Evolutionary conservation across 2,113 vertebrate genomes (phyloP).

Genomic region (Circaetus gallicus): DNA sequence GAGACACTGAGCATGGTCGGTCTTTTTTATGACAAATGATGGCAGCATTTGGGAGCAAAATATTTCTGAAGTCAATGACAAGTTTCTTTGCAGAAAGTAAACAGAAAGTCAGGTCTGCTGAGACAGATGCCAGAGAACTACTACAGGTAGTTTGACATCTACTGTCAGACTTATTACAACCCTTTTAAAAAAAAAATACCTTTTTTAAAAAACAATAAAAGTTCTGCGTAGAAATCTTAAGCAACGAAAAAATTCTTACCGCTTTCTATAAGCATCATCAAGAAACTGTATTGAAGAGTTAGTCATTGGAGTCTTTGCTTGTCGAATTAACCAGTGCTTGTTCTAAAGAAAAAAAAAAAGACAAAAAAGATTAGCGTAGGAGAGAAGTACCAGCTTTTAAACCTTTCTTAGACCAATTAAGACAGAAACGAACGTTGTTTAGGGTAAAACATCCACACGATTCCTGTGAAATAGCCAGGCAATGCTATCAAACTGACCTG

Average conservation of each 20-base stretch:
- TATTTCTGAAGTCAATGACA: neutral
- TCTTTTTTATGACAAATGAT: neutral
- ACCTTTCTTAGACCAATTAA: neutral
- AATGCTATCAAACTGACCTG: neutral
- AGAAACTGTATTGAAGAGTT: conserved; percentile 92
- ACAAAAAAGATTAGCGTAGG: neutral
- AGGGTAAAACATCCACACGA: neutral
- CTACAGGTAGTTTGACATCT: neutral
- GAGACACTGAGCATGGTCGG: accelerated
- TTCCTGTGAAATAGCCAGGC: neutral
- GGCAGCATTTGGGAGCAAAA: neutral
- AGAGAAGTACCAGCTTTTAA: neutral
- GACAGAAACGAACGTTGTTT: neutral
- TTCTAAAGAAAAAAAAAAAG: conserved; percentile 75
- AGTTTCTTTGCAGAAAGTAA: neutral
- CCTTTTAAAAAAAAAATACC: neutral
- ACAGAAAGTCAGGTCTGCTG: neutral
- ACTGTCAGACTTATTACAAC: neutral
- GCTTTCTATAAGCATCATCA: conserved; percentile 88
- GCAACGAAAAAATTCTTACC: conserved; percentile 70
- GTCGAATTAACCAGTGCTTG: conserved; percentile 97
- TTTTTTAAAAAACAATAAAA: neutral
- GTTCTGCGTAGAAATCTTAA: neutral
- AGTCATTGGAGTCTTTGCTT: conserved; percentile 96
- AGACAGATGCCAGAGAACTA: neutral